Base-by-base conservation (phyloP, 2,888 invertebrate genomes). In the Autographa pulchrina region DNA sequence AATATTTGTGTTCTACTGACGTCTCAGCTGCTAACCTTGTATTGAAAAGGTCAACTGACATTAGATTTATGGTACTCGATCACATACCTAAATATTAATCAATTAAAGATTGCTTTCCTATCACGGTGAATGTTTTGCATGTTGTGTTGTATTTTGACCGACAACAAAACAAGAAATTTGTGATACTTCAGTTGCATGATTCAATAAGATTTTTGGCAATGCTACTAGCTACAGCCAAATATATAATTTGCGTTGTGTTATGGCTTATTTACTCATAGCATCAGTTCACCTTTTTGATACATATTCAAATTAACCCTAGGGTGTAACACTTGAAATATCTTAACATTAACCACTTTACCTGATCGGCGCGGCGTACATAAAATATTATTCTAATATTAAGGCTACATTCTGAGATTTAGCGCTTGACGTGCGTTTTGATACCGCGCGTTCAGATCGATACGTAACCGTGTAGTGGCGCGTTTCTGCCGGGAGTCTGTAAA, bases 381-480 rank as follows among this genome's bases (percentile, higher is more conserved):
- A 52, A 56, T 56, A 56, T 56, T 56, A 56, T 11, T 38, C 35
- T 38, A 65, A 60, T 61, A 31, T 61, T 38, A 62, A 62, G 38
- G 48, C 59, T 61, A 61, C 64, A 73, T 67, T 60, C 78, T 58
- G 54, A 70, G 78, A 66, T 73, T 68, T 38, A 65, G 81, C 81
- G 80, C 81, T 78, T 78, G 81, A 73, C 78, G 81, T 69, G 78
- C 69, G 62, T 78, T 78, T 78, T 78, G 72, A 73, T 81, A 65
- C 69, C 72, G 77, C 52, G 65, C 41, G 68, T 61, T 80, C 66
- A 77, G 72, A 65, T 58, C 16, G 0, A 31, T 48, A 20, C 16
- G 3, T 59, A 16, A 32, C 16, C 16, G 2, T 31, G 5, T 16
- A 32, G 16, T 32, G 16, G 16, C 16, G 59, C 63, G 54, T 60